These are phyloP conservation scores for Neopipo cinnamomea DNA, from an alignment of 2,113 vertebrate species.

Conservation along the genomic window DNA sequence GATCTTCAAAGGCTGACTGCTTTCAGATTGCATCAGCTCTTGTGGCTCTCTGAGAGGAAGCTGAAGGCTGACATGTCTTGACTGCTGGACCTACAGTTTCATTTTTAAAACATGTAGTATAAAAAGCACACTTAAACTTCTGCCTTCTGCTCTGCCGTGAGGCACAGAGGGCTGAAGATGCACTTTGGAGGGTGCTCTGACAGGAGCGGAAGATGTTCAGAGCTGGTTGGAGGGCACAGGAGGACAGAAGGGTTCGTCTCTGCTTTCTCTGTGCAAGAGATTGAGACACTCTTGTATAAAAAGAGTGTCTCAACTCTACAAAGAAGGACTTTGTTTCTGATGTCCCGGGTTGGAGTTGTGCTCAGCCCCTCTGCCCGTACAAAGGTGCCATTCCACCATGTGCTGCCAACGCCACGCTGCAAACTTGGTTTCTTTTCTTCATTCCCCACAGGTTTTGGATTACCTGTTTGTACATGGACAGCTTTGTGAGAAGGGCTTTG, in stretches of 20 bases:
- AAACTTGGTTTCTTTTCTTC: neutral
- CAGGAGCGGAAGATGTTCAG: neutral
- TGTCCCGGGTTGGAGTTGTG: neutral
- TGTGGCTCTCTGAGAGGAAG: neutral
- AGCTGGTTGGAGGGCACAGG: neutral
- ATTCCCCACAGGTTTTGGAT: constrained; percentile 80
- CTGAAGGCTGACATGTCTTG: neutral
- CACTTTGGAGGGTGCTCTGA: too few species aligned
- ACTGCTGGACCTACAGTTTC: neutral
- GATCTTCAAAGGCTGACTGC: neutral
- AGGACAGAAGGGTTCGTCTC: neutral
- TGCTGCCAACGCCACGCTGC: neutral
- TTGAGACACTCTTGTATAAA: neutral
- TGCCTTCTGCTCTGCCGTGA: too few species aligned
- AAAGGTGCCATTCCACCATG: fast-evolving
- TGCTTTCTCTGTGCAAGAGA: neutral
- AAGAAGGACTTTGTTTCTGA: neutral
- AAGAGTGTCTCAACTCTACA: fast-evolving
- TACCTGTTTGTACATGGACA: constrained; percentile 90
- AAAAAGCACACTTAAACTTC: neutral
- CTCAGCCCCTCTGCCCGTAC: neutral
- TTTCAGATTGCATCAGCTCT: neutral
- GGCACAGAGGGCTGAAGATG: too few species aligned
- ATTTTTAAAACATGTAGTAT: neutral
- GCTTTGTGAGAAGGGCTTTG: constrained; percentile 94